phyloP scores from a whole-genome alignment of 2,113 vertebrate genomes.

The Arvicanthis niloticus region DNA sequence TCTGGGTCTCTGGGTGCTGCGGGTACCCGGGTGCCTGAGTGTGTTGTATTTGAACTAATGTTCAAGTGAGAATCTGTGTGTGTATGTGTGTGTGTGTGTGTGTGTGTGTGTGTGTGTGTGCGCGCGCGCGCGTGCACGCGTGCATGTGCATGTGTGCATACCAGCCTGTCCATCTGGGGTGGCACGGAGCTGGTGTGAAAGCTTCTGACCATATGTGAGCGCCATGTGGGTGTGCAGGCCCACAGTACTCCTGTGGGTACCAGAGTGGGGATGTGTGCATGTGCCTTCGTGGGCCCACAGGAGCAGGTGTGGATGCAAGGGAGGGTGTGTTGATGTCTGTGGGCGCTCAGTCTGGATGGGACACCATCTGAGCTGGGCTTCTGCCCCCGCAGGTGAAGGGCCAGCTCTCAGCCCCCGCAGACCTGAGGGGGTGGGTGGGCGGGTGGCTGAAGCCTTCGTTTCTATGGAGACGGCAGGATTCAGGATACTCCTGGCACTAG shows the following conservation, averaged over 20 bases:
- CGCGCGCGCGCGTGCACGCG: background rate
- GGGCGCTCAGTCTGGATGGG: background rate
- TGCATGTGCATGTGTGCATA: fast-evolving
- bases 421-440: conserved; percentile 47
- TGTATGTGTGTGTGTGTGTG: background rate
- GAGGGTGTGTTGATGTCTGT: background rate
- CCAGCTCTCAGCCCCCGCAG: conserved; percentile 42
- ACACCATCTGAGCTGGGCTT: background rate
- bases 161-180: background rate
- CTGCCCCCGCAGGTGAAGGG: conserved; percentile 20
- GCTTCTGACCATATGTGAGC: no score
- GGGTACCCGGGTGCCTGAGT: background rate
- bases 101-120: background rate
- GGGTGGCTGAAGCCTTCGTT: conserved; percentile 57
- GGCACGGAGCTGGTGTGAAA: background rate
- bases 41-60: background rate
- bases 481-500: conserved; percentile 52
- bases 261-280: fast-evolving
- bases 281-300: background rate
- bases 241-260: background rate
- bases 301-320: fast-evolving
- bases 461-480: conserved; percentile 75
- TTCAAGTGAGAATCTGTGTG: background rate
- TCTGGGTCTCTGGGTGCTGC: conserved; percentile 63
- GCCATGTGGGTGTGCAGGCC: background rate